A percentile compares a stretch with the other conserved stretches of the same genome.
Conservation (phyloP, 1,140 invertebrate species). For the Drosophila burlai region DNA sequence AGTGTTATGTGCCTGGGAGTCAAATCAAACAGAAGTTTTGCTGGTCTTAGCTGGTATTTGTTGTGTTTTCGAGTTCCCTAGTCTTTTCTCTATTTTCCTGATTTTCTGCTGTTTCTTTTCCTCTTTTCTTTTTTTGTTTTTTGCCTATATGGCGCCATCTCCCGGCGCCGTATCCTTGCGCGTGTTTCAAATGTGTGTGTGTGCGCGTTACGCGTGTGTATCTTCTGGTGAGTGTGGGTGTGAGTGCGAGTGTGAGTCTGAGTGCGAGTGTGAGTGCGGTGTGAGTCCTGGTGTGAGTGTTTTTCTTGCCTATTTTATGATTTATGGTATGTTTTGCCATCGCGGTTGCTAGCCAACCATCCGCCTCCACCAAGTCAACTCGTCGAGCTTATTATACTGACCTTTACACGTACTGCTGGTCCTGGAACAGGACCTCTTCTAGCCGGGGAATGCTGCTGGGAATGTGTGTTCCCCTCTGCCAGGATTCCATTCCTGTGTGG, state of each 20-base stretch:
- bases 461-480: constrained; percentile 1
- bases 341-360: constrained; percentile 49
- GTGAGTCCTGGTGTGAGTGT: constrained; percentile 2
- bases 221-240: constrained; percentile 10
- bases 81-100: constrained; percentile 33
- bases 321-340: constrained; percentile 73
- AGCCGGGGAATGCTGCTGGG: background rate
- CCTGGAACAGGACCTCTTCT: constrained; percentile 7
- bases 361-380: constrained; percentile 26
- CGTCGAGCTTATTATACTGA: constrained; percentile 70
- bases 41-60: constrained; percentile 55
- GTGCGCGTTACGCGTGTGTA: constrained; percentile 49
- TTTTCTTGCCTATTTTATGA: constrained; percentile 77
- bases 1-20: constrained; percentile 36
- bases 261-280: background rate
- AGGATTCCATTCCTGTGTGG: constrained; percentile 1
- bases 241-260: background rate
- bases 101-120: constrained; percentile 10
- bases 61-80: constrained; percentile 31
- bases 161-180: constrained; percentile 61
- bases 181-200: constrained; percentile 6
- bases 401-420: constrained; percentile 50
- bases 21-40: constrained; percentile 63
- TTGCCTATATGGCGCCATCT: constrained; percentile 68
- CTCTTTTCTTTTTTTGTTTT: constrained; percentile 1